Evolutionary conservation across 35 echinoderm and acorn worm genomes (phyloP), one percentile per base, ranked within the genome.

Genomic region (Apostichopus japonicus): DNA sequence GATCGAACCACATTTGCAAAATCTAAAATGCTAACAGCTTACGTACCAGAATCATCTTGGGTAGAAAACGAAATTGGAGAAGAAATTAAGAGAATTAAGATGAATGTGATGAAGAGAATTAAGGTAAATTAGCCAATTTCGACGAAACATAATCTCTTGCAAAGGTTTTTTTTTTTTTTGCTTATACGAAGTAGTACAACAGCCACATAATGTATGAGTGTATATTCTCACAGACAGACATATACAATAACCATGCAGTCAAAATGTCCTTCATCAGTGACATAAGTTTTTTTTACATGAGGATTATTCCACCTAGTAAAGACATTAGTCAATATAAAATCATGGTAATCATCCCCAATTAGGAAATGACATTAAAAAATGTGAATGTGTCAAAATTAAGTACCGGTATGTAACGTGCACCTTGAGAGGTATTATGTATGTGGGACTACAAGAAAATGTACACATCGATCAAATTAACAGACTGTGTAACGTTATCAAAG

Each of bases 61-160:
- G 71, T 75, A 15, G 71, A 75, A 75, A 75, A 75, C 71, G 71
- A 75, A 75, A 75, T 75, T 75, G 71, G 71, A 75, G 71, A 75
- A 75, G 71, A 75, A 75, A 75, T 75, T 75, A 75, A 75, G 71
- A 75, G 71, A 75, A 75, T 75, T 75, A 75, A 21, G 71, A 23
- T 75, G 71, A 75, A 75, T 75, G 71, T 75, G 71, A 75, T 75
- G 71, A 75, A 75, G 71, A 75, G 6, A n/a, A 75, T 75, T 75
- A 75, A 75, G 71, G 71, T 75, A 75, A 75, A 75, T 75, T 21
- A 75, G 71, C 71, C 71, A 75, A 11, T 67, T 67, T 67, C 19
- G 63, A 10, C 63, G 19, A 67, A 67, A 67, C 63, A 67, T 67
- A 67, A 67, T 67, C 63, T 67, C 63, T 75, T 4, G 17, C 71